A percentile compares a stretch with the other conserved stretches of the same genome.
Evolutionary conservation across 2,888 invertebrate genomes (phyloP).

Genomic region (Dioctria linearis): DNA sequence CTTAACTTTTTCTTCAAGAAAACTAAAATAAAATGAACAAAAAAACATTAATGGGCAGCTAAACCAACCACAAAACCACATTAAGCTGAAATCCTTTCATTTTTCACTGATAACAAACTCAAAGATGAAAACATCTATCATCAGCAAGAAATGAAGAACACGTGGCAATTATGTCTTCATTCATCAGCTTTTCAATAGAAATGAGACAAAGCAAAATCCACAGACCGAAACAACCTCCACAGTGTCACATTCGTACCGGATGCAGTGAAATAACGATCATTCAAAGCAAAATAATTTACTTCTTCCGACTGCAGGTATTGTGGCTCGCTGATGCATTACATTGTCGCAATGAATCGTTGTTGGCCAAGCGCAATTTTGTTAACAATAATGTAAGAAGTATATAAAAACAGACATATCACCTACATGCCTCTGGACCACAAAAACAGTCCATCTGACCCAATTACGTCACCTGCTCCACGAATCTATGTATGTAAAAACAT

Average conservation of each 20-base stretch:
- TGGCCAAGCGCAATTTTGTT: constrained; percentile 14
- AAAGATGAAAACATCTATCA: constrained; percentile 13
- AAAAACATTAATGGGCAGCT: no score
- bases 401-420: constrained; percentile 37
- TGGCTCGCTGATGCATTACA: constrained; percentile 45
- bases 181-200: constrained; percentile 26
- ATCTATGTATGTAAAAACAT: no score
- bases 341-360: background rate
- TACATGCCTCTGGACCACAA: background rate
- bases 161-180: constrained; percentile 50
- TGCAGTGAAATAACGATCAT: constrained; percentile 47
- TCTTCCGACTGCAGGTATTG: constrained; percentile 43
- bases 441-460: constrained; percentile 38
- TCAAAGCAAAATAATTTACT: constrained; percentile 35
- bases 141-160: background rate
- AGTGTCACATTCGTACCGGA: constrained; percentile 52
- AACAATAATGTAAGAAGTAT: constrained; percentile 37
- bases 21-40: no score
- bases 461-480: constrained; percentile 21
- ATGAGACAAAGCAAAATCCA: constrained; percentile 33
- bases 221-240: constrained; percentile 49
- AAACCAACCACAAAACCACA: no score
- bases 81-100: background rate
- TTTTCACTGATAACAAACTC: background rate
- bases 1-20: no score